Evolutionary conservation across 2,888 invertebrate species (phyloP).

Genomic region (Pocota personata): DNA sequence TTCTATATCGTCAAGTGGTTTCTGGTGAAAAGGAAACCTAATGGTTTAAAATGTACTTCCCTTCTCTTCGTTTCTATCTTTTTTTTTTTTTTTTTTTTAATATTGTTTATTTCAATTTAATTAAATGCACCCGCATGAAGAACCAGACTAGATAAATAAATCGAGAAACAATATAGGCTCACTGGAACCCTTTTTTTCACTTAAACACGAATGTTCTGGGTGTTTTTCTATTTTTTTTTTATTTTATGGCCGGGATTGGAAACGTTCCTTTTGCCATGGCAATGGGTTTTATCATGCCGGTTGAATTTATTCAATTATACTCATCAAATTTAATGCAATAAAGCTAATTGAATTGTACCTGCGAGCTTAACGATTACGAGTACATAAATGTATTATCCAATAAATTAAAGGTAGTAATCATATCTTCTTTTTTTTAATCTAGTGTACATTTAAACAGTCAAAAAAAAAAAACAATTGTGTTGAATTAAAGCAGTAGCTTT

Average conservation of each 20-base stretch:
- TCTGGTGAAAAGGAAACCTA: constrained; percentile 53
- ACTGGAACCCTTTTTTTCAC: background rate
- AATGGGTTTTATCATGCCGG: background rate
- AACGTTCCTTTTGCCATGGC: background rate
- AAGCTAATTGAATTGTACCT: constrained; percentile 1
- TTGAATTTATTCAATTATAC: constrained; percentile 6
- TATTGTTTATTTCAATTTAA: constrained; percentile 68
- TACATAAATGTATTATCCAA: background rate
- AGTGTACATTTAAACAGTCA: no score
- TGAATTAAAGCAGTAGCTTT: no score
- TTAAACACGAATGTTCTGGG: background rate
- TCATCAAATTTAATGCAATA: constrained; percentile 4
- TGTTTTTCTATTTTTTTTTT: background rate
- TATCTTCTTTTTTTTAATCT: no score
- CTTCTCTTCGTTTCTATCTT: background rate
- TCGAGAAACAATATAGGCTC: constrained; percentile 22
- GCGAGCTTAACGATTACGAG: background rate
- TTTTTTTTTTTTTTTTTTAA: constrained; percentile 29
- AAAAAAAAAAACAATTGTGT: no score
- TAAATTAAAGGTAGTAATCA: background rate
- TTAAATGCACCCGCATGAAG: constrained; percentile 57
- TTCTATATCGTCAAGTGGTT: constrained; percentile 68
- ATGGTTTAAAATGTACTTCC: constrained; percentile 58
- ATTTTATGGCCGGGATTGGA: background rate
- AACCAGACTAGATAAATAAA: constrained; percentile 23